phyloP scores from a whole-genome alignment of 2,888 invertebrate genomes.

The Bombylius discolor region DNA sequence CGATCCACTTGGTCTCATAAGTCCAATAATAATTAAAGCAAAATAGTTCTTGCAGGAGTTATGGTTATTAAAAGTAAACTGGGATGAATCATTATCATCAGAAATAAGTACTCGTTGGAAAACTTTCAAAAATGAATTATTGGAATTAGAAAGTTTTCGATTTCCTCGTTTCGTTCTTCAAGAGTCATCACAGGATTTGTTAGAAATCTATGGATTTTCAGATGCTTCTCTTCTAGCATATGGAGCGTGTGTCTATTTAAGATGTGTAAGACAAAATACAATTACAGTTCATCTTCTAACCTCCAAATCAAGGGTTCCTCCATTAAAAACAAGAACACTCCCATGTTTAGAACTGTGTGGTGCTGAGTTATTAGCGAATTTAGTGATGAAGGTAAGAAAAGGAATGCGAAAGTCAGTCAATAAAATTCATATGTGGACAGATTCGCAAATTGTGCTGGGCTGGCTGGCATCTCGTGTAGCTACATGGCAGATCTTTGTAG shows the following conservation, averaged over 20 bases:
- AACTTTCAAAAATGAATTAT: not conserved
- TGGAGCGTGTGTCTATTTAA: constrained; percentile 4
- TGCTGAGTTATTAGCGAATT: constrained; percentile 17
- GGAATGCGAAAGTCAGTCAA: constrained; percentile 4
- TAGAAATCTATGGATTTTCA: constrained; percentile 9
- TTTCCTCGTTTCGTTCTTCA: not conserved
- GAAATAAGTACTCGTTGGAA: not conserved
- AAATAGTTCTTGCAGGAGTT: constrained; percentile 1
- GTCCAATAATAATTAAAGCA: not conserved
- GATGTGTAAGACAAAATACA: too few species aligned
- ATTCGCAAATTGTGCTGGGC: constrained; percentile 13
- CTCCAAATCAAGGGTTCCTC: constrained; percentile 9
- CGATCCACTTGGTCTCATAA: constrained; percentile 2
- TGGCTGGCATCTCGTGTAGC: constrained; percentile 11
- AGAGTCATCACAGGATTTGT: not conserved
- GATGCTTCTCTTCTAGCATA: constrained; percentile 9
- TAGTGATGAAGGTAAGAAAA: constrained; percentile 9
- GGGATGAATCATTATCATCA: constrained; percentile 1
- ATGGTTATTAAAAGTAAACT: not conserved
- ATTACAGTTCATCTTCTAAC: not conserved
- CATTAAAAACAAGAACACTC: constrained; percentile 13
- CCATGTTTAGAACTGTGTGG: constrained; percentile 22
- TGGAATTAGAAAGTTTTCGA: not conserved
- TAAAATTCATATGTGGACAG: constrained; percentile 13
- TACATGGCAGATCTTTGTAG: constrained; percentile 13